Base-by-base conservation (phyloP, 2,888 invertebrate genomes). In the Hoplodrina blanda region DNA sequence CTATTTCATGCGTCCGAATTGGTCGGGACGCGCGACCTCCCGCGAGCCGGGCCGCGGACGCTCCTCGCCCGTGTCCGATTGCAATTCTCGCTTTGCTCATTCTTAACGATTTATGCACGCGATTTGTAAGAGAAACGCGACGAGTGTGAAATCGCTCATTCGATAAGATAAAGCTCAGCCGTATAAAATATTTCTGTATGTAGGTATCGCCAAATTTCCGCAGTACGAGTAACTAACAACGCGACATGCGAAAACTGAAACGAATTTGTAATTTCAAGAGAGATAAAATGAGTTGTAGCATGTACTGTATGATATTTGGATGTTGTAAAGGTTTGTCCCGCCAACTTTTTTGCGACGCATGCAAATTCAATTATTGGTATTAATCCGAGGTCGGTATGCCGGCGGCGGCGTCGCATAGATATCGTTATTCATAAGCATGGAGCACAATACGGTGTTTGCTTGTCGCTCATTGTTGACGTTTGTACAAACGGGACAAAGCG, bases 1-100 rank as follows among this genome's bases (percentile, higher is more conserved):
- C 94, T 95, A 95, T 95, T 95, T 96, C 94, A 95, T 94, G 89
- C 91, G 93, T 91, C 93, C 91, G 93, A 95, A 94, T 93, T 92
- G 93, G 91, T 88, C 89, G 89, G 90, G 91, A 92, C 88, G 89
- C 84, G 91, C 94, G 95, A 95, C 95, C 95, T 92, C 94, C 95
- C 92, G 93, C 91, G 87, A 89, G 90, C 90, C 83, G 82, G 81
- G 83, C 60, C 83, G 81, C 86, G 76, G 80, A 66, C 80, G 59
- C 66, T 76, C 80, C 85, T 86, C 82, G 86, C 77, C 90, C 91
- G 91, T 91, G 91, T 91, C 92, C 87, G 91, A 93, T 92, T 91
- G 92, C 91, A 90, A 90, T 90, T 90, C 91, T 88, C 89, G 89
- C 91, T 89, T 88, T 89, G 90, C 89, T 91, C 91, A 89, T 91